phyloP scores from a whole-genome alignment of 2,888 invertebrate species.

The Drosophila fungiperda region DNA sequence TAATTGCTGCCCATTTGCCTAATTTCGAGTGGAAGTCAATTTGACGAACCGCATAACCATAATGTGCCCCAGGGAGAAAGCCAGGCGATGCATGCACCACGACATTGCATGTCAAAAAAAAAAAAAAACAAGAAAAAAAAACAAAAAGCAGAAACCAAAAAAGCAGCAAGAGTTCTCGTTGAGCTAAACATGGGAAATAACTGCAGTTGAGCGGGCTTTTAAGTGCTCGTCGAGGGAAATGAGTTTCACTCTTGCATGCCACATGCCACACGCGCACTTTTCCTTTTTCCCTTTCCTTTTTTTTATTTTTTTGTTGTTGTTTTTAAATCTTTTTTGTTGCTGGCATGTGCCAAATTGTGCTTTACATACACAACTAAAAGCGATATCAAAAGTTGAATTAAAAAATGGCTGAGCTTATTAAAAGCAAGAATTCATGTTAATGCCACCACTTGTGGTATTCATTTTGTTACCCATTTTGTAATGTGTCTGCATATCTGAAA shows the following conservation, averaged over 20 bases:
- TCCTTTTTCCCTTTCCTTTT: slow-evolving; percentile 4
- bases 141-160: neutral
- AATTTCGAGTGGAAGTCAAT: slow-evolving; percentile 61
- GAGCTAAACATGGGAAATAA: slow-evolving; percentile 71
- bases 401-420: slow-evolving; percentile 16
- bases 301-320: slow-evolving; percentile 4
- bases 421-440: slow-evolving; percentile 6
- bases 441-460: slow-evolving; percentile 18
- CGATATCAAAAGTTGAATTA: slow-evolving; percentile 21
- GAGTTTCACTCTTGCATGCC: slow-evolving; percentile 71
- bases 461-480: neutral
- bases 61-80: neutral
- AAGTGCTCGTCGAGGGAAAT: slow-evolving; percentile 66
- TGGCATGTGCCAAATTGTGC: slow-evolving; percentile 21
- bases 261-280: slow-evolving; percentile 68
- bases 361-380: slow-evolving; percentile 18
- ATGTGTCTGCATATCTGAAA: neutral
- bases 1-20: slow-evolving; percentile 67
- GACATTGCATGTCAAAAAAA: slow-evolving; percentile 49
- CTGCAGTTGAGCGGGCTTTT: slow-evolving; percentile 72
- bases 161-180: slow-evolving; percentile 11
- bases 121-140: neutral
- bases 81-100: slow-evolving; percentile 13
- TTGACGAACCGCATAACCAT: slow-evolving; percentile 44
- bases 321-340: slow-evolving; percentile 1